Evolutionary conservation across 2,888 invertebrate species (phyloP), one percentile per base, ranked within the genome.

Genomic region (Pristionchus maxplancki): DNA sequence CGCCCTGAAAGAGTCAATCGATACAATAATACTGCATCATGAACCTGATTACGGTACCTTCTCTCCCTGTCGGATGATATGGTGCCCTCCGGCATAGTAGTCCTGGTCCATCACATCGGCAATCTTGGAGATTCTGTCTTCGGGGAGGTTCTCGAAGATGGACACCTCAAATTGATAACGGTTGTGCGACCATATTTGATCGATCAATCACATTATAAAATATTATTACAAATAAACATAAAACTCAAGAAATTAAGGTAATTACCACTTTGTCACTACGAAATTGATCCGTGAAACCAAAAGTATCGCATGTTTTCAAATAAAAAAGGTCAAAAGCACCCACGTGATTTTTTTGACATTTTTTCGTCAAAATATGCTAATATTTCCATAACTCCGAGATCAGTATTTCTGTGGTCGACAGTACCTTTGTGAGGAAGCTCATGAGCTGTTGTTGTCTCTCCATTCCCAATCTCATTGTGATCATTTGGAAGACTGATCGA

Each of bases 361-460:
- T 37, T 50, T 82, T 44, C 24, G 24, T 58, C 58, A n/a, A 5
- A 24, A 0, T 9, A 58, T 58, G 6, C 6, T 4, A 62, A 34
- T 17, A 34, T 31, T 71, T 71, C 34, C 20, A 71, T 34, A 34
- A 20, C 13, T 44, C 81, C 20, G 15, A 40, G 44, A 40, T 24
- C 34, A 50, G 20, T 67, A 28, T 40, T 40, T 6, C 50, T 58
- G 58, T 53, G 53, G 20, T 53, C 53, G 58, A 9, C 28, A 87
- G 34, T 74, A 93, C 95, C 89, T 95, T 94, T 81, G 92, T 96
- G 53, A 98, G 95, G 95, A 98, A 98, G 85, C 97, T 96, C 89
- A 98, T 96, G 93, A 97, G 97, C 94, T 97, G 97, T 91, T 97
- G 97, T 90, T 97, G 96, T 91, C 97, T 96, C 93, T 97, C 97